A percentile compares a stretch with the other conserved stretches of the same genome.
These are phyloP conservation scores for Nipponacmea schrenckii DNA, from an alignment of 2,888 invertebrate species.

Conservation along the genomic window DNA sequence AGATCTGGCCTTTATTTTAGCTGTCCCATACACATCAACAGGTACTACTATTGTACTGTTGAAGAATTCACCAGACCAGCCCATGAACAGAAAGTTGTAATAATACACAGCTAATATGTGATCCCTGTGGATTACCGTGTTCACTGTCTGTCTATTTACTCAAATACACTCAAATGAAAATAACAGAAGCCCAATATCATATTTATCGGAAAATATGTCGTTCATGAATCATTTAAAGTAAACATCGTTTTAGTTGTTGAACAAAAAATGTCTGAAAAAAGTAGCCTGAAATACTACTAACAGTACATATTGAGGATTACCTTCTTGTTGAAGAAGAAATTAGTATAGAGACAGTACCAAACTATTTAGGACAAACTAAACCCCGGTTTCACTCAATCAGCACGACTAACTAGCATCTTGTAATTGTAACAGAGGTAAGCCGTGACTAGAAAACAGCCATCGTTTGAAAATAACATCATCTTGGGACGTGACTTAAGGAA, in stretches of 20 bases:
- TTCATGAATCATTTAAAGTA: too few species aligned
- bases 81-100: too few species aligned
- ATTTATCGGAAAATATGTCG: too few species aligned
- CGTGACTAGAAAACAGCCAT: not conserved
- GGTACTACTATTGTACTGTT: too few species aligned
- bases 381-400: not conserved
- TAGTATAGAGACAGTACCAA: slow-evolving; percentile 1
- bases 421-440: not conserved
- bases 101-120: too few species aligned
- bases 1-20: too few species aligned
- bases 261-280: slow-evolving; percentile 1
- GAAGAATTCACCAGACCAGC: too few species aligned
- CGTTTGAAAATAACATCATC: not conserved
- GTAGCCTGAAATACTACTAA: not conserved
- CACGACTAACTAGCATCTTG: not conserved
- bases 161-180: too few species aligned
- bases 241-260: not conserved
- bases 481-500: not conserved
- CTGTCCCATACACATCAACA: too few species aligned
- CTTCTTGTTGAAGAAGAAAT: not conserved
- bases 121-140: too few species aligned
- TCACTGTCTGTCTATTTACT: too few species aligned
- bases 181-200: too few species aligned
- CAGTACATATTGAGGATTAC: not conserved
- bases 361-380: not conserved